Conservation (phyloP, 2,888 invertebrate species). For the Phymatocera aterrima region DNA sequence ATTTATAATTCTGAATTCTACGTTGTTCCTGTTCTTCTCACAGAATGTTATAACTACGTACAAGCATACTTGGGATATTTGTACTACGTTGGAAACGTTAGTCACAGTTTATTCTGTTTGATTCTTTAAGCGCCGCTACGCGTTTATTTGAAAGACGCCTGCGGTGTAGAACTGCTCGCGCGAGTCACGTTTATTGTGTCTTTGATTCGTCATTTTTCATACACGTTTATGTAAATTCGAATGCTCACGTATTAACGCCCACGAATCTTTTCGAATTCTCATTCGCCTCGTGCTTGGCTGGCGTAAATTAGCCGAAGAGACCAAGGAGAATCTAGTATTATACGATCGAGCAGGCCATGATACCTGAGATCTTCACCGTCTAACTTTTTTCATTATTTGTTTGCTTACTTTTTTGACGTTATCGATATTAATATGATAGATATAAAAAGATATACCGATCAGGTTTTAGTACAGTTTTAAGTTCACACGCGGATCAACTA, state of each 20-base stretch:
- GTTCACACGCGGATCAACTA: neutral
- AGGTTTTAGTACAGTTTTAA: no score
- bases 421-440: no score
- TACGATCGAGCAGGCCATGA: no score
- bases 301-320: no score
- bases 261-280: neutral
- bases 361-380: no score
- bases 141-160: neutral
- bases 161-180: neutral
- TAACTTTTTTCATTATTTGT: no score
- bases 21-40: no score
- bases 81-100: neutral
- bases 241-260: slow-evolving; percentile 22
- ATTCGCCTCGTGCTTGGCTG: no score
- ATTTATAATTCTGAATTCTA: no score
- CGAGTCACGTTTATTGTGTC: slow-evolving; percentile 40
- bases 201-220: slow-evolving; percentile 35
- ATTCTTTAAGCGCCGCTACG: neutral
- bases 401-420: no score
- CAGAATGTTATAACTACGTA: neutral
- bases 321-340: no score
- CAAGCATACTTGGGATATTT: neutral
- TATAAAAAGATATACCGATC: no score
- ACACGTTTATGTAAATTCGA: neutral
- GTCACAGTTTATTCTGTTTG: slow-evolving; percentile 21